Evolutionary conservation across 1,140 invertebrate species (phyloP).

Genomic region (Neodiprion fabricii): DNA sequence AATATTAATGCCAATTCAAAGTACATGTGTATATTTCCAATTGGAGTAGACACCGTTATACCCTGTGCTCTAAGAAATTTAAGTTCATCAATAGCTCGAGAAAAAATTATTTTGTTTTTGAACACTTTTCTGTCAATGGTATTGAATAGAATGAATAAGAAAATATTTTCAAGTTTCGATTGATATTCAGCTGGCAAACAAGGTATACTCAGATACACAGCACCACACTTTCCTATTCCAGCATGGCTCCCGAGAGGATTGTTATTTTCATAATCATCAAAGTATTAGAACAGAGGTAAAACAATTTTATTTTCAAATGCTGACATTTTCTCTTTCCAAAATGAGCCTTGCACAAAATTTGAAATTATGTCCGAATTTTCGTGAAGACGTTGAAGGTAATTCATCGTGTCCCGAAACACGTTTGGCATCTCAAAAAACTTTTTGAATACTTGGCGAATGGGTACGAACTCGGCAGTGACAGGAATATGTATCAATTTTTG

Average conservation of each 20-base stretch:
- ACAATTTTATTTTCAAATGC: conserved; percentile 33
- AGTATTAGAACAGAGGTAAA: conserved; percentile 42
- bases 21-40: conserved; percentile 28
- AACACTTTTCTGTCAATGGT: conserved; percentile 34
- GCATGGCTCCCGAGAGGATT: conserved; percentile 42
- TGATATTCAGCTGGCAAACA: conserved; percentile 38
- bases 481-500: conserved; percentile 21
- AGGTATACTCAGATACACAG: conserved; percentile 38
- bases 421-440: conserved; percentile 33
- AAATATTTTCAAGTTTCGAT: conserved; percentile 43
- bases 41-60: conserved; percentile 31
- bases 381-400: conserved; percentile 27
- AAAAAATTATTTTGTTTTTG: conserved; percentile 27
- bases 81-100: conserved; percentile 39
- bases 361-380: conserved; percentile 28
- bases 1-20: conserved; percentile 39
- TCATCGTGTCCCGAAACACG: conserved; percentile 24
- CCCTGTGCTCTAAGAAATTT: conserved; percentile 35
- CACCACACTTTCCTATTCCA: conserved; percentile 41
- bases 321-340: conserved; percentile 34
- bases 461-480: conserved; percentile 30
- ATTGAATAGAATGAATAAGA: conserved; percentile 39
- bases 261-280: conserved; percentile 30
- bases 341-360: conserved; percentile 42
- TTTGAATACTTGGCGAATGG: conserved; percentile 25